Base-by-base conservation (phyloP, 2,888 invertebrate species). In the Coleophora deauratella region DNA sequence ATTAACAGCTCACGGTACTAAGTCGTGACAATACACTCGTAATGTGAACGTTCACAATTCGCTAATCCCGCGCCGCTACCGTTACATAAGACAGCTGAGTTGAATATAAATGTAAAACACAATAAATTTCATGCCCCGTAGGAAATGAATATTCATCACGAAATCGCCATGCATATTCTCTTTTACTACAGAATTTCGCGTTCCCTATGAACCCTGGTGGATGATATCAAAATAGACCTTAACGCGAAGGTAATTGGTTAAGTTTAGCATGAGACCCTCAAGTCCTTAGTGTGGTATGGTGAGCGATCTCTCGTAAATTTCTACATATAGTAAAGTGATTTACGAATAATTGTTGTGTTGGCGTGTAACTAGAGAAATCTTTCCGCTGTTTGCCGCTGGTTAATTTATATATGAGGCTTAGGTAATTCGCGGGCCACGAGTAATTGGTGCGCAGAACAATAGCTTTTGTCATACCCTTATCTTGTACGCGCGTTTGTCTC, bases 61-160 rank as follows among this genome's bases (percentile, higher is more conserved):
- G 82, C 84, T 84, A 84, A 84, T 84, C 82, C 81, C 72, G 74
- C 76, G 69, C 75, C 63, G 82, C 85, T 82, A 84, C 85, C 84
- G 84, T 84, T 82, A 82, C 80, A 79, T 84, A 84, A 85, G 85
- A 82, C 79, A 73, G 72, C 79, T 73, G 82, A 84, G 75, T 84
- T 77, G 85, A 85, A 85, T 84, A 84, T 82, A 85, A 84, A 85
- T 84, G 84, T 85, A 82, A 84, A 85, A 85, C 85, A 85, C 85
- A 81, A 85, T 85, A 85, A 84, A 84, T 85, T 85, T 85, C 85
- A 85, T 85, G 84, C 81, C 82, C 84, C 79, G 84, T 84, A 84
- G 84, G 82, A 85, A 85, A 85, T 85, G 85, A 85, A 85, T 85
- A 85, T 85, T 85, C 85, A 85, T 85, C 85, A 85, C 81, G 82